Evolutionary conservation across 2,797 vertebrate genomes (phyloP).

Genomic region (Triplophysa yarkandensis): DNA sequence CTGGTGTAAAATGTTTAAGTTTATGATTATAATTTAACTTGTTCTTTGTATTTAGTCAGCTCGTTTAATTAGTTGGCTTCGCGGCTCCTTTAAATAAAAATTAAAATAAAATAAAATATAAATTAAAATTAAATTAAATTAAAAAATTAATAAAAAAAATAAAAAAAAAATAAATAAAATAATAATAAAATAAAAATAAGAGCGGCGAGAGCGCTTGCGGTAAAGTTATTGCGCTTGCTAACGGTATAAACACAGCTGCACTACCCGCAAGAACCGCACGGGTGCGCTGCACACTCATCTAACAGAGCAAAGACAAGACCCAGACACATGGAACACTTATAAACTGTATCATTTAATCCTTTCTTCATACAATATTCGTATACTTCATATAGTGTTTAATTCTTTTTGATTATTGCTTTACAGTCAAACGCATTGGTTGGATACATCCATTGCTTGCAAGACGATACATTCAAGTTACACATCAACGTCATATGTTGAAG

Average conservation of each 20-base stretch:
- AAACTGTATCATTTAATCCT: slow-evolving; percentile 55
- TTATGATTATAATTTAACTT: no score
- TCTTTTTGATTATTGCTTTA: slow-evolving; percentile 66
- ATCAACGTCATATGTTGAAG: slow-evolving; percentile 56
- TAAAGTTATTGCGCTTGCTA: no score
- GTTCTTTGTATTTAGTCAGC: no score
- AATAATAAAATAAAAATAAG: no score
- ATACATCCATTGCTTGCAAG: slow-evolving; percentile 67
- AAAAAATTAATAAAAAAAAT: no score
- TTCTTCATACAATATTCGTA: slow-evolving; percentile 57
- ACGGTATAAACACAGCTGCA: neutral
- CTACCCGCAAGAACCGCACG: neutral
- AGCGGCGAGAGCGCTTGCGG: no score
- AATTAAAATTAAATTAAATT: no score
- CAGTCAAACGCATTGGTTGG: slow-evolving; percentile 67
- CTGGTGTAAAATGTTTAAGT: no score
- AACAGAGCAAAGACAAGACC: slow-evolving; percentile 15
- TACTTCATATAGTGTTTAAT: slow-evolving; percentile 57
- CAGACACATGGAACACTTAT: slow-evolving; percentile 40
- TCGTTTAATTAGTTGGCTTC: no score
- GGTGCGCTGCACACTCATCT: slow-evolving; percentile 3
- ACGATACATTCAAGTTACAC: slow-evolving; percentile 69
- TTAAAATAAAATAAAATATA: no score
- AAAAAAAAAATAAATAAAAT: no score
- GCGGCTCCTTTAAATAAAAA: no score